Percentiles rank a stretch among this genome's conserved stretches.
These are phyloP conservation scores for Macrotis lagotis DNA, from an alignment of 2,113 vertebrate genomes.

Conservation along the genomic window DNA sequence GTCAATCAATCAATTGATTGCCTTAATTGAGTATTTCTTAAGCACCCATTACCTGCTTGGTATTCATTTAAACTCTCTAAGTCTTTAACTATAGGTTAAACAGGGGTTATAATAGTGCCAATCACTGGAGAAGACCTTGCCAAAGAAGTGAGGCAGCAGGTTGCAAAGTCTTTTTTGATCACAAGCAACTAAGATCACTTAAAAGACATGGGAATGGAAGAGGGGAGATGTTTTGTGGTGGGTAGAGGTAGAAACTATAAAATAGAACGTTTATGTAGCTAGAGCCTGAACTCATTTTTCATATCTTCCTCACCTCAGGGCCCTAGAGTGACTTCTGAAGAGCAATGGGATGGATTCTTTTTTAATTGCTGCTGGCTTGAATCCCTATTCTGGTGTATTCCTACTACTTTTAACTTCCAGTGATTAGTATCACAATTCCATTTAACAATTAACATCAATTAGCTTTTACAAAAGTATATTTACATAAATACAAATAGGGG, in stretches of 20 bases:
- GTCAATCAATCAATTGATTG: not conserved
- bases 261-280: not conserved
- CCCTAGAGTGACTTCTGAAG: not conserved
- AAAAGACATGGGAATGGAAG: not conserved
- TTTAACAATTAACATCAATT: not conserved
- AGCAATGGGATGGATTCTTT: not conserved
- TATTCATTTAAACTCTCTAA: not conserved
- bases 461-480: not conserved
- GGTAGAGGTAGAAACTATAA: not conserved
- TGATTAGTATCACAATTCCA: not conserved
- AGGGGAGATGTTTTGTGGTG: not conserved
- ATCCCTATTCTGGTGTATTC: not conserved
- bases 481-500: not conserved
- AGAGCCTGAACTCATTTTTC: not conserved
- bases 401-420: not conserved
- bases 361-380: not conserved
- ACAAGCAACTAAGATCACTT: not conserved
- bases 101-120: not conserved
- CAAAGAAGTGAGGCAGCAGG: not conserved
- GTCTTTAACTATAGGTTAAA: not conserved
- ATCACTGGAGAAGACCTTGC: not conserved
- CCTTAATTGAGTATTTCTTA: not conserved
- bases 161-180: not conserved
- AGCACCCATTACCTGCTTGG: not conserved
- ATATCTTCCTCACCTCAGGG: not conserved